These are phyloP conservation scores for Phyllotreta striolata DNA, from an alignment of 2,888 invertebrate species.

Conservation along the genomic window DNA sequence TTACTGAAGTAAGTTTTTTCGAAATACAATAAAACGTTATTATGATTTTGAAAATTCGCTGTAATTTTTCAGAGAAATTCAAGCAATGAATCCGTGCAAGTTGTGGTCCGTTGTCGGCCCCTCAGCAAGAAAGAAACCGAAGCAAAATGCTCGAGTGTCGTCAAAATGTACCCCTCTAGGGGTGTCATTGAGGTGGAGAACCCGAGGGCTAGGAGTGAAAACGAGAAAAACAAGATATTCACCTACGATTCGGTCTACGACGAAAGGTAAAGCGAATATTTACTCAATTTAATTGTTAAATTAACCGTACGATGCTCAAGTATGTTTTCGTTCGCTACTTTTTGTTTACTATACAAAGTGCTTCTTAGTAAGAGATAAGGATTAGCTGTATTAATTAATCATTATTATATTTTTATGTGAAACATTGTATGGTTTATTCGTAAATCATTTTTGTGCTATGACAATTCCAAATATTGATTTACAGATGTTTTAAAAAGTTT, in stretches of 20 bases:
- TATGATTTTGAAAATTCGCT: constrained; percentile 3
- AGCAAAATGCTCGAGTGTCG: constrained; percentile 79
- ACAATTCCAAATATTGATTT: no score
- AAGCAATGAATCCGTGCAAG: constrained; percentile 88
- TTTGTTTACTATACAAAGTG: no score
- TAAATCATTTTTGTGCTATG: no score
- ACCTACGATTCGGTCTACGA: constrained; percentile 99
- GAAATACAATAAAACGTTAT: constrained; percentile 9
- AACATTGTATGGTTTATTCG: no score
- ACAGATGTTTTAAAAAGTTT: no score
- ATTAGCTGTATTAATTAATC: no score
- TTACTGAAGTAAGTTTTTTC: constrained; percentile 37
- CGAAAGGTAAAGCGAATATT: constrained; percentile 65
- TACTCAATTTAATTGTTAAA: neutral
- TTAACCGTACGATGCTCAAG: neutral
- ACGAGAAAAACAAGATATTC: constrained; percentile 88
- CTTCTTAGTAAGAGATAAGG: no score
- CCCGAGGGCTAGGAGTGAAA: constrained; percentile 73
- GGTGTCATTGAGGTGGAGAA: constrained; percentile 92
- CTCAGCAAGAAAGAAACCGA: constrained; percentile 86
- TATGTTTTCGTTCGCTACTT: neutral
- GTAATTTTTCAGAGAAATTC: constrained; percentile 42
- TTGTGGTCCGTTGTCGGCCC: constrained; percentile 96
- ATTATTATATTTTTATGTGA: no score
- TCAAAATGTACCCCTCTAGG: constrained; percentile 83